Conservation (phyloP, 64 coral and sea anemone genomes). For the Porites lutea region DNA sequence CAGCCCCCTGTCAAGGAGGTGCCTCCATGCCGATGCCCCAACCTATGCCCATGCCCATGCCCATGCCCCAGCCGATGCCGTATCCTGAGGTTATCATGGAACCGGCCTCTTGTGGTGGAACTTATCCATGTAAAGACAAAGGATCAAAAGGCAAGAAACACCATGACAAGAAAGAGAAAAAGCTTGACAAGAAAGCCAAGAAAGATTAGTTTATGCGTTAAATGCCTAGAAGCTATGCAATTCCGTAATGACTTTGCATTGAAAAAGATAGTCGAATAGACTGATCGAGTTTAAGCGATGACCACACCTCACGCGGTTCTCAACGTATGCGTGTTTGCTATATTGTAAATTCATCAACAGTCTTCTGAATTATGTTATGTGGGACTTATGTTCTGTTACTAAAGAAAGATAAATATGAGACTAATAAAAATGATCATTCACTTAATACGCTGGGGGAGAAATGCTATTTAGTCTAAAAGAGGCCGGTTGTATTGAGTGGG, state of each 20-base stretch:
- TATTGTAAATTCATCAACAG: too few relatives aligned
- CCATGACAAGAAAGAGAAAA: constrained; percentile 1
- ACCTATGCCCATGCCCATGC: not conserved
- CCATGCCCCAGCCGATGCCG: not conserved
- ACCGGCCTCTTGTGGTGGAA: constrained; percentile 16
- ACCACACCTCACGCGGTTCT: too few relatives aligned
- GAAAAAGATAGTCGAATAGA: too few relatives aligned
- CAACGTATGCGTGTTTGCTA: too few relatives aligned
- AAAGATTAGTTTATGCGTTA: not conserved
- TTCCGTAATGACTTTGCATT: not conserved
- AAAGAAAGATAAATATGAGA: too few relatives aligned
- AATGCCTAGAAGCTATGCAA: not conserved
- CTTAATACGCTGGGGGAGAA: too few relatives aligned
- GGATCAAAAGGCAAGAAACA: constrained; percentile 21
- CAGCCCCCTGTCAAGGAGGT: constrained; percentile 15
- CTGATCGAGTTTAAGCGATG: too few relatives aligned
- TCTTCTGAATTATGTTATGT: too few relatives aligned
- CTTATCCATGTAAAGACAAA: constrained; percentile 34
- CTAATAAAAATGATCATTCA: too few relatives aligned
- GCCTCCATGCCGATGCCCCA: not conserved
- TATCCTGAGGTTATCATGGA: not conserved
- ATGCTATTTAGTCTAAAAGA: too few relatives aligned
- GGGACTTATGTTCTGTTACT: too few relatives aligned
- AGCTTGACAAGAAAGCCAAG: not conserved
- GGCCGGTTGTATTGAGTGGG: too few relatives aligned